These are phyloP conservation scores for Pontoporia blainvillei DNA, from an alignment of 2,113 vertebrate genomes.

Conservation along the genomic window DNA sequence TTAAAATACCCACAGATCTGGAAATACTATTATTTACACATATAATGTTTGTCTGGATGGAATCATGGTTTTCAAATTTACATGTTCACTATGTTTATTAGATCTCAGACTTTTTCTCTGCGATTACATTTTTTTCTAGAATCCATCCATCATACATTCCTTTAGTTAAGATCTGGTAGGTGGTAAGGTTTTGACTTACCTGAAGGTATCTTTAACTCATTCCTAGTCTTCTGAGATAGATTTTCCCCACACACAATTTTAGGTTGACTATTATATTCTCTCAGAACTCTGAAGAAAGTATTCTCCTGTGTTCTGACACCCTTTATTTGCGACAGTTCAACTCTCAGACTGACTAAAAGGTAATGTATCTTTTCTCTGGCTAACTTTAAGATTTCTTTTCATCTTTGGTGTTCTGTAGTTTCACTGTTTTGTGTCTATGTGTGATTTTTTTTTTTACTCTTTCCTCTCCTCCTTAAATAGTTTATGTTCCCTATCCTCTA, in stretches of 20 bases:
- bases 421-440: neutral
- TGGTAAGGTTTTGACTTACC: neutral
- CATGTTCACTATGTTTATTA: neutral
- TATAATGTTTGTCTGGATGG: neutral
- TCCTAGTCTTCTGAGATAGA: neutral
- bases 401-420: neutral
- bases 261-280: neutral
- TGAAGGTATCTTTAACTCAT: neutral
- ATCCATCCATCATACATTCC: neutral
- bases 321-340: neutral
- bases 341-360: neutral
- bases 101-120: neutral
- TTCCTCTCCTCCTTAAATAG: neutral
- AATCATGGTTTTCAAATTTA: neutral
- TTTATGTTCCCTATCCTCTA: neutral
- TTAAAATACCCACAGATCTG: neutral
- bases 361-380: neutral
- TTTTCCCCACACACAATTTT: neutral
- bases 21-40: neutral
- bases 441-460: neutral
- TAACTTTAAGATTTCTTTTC: neutral
- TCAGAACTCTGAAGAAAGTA: neutral
- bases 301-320: neutral
- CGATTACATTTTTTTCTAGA: neutral
- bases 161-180: conserved; percentile 10